These are phyloP conservation scores for Euzetes globulus DNA, from an alignment of 2,888 invertebrate genomes.

Conservation along the genomic window DNA sequence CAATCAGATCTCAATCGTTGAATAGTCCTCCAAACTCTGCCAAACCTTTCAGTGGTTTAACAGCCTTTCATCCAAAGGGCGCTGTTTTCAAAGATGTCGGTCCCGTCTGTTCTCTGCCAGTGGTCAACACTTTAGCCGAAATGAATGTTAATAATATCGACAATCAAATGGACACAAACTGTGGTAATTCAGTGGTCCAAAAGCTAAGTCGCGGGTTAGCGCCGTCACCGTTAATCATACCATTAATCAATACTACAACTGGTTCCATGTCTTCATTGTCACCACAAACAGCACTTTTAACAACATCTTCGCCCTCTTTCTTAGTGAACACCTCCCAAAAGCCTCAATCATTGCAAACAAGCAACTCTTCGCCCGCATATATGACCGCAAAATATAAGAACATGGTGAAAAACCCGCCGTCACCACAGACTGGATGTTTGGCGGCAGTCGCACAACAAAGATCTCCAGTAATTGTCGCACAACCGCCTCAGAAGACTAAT, in stretches of 20 bases:
- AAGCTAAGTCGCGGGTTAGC: not conserved
- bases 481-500: not conserved
- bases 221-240: constrained; percentile 5
- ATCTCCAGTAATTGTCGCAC: constrained; percentile 30
- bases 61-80: constrained; percentile 69
- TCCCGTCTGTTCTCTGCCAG: constrained; percentile 28
- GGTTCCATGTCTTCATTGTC: too few species aligned
- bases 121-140: not conserved
- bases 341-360: not conserved
- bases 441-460: constrained; percentile 11
- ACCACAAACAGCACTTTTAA: not conserved
- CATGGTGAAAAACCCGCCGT: constrained; percentile 18
- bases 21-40: not conserved
- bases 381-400: constrained; percentile 32
- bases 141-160: not conserved
- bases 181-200: not conserved
- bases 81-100: constrained; percentile 84
- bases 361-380: not conserved
- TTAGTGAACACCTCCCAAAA: too few species aligned
- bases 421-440: not conserved
- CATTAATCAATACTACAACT: not conserved
- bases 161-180: not conserved
- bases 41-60: not conserved
- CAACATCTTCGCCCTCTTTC: too few species aligned
- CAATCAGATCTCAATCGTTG: constrained; percentile 2